These are phyloP conservation scores for Lasioglossum vierecki DNA, from an alignment of 2,888 invertebrate genomes.

Conservation along the genomic window DNA sequence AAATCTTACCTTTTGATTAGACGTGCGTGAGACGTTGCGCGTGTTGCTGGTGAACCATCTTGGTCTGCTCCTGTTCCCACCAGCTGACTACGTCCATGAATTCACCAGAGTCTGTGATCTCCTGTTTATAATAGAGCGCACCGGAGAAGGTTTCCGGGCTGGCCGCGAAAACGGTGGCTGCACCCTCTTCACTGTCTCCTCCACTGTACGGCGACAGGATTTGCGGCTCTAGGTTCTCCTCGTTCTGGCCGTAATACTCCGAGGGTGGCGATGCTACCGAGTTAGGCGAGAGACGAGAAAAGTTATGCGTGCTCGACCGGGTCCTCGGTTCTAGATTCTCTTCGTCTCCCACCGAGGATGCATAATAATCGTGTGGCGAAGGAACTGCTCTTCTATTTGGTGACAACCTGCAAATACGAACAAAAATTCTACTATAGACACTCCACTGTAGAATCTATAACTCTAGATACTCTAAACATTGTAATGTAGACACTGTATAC, in stretches of 20 bases:
- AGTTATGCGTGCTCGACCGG: slow-evolving; percentile 53
- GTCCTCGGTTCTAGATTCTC: slow-evolving; percentile 80
- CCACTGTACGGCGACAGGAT: slow-evolving; percentile 80
- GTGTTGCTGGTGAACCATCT: slow-evolving; percentile 80
- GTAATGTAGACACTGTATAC: background rate
- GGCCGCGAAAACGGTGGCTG: slow-evolving; percentile 77
- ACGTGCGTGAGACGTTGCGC: slow-evolving; percentile 81
- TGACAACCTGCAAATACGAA: slow-evolving; percentile 74
- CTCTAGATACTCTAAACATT: background rate
- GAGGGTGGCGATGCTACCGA: slow-evolving; percentile 75
- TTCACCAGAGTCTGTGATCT: slow-evolving; percentile 78
- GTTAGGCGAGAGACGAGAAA: slow-evolving; percentile 77
- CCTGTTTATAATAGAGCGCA: slow-evolving; percentile 81
- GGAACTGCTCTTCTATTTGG: slow-evolving; percentile 73
- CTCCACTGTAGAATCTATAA: background rate
- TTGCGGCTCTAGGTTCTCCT: slow-evolving; percentile 77
- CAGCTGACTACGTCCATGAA: slow-evolving; percentile 83
- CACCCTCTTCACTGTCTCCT: slow-evolving; percentile 80
- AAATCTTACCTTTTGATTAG: slow-evolving; percentile 72
- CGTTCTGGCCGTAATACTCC: slow-evolving; percentile 75
- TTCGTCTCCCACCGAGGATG: slow-evolving; percentile 79
- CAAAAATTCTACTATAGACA: background rate
- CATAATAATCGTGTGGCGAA: slow-evolving; percentile 77
- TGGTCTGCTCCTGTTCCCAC: slow-evolving; percentile 83
- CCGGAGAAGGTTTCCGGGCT: slow-evolving; percentile 80